A percentile compares a stretch with the other conserved stretches of the same genome.
phyloP scores from a whole-genome alignment of 2,113 vertebrate species.

The Oreochromis spilurus region DNA sequence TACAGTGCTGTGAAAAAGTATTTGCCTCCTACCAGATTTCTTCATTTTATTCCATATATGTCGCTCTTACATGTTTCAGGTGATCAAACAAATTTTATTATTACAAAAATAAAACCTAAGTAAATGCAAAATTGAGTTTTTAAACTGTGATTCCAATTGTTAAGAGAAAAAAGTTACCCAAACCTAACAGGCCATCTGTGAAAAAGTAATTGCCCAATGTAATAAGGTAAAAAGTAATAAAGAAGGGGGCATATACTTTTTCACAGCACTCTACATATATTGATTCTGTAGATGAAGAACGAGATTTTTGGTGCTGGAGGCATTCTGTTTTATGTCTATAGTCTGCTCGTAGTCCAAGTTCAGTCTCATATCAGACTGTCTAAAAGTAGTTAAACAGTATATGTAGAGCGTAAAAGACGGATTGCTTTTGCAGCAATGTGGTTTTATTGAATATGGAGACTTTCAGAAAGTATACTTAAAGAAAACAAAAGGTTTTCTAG shows the following conservation, averaged over 20 bases:
- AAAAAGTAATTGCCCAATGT: background rate
- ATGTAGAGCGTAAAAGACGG: background rate
- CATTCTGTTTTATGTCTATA: background rate
- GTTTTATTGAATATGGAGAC: background rate
- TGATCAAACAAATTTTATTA: background rate
- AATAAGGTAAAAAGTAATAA: background rate
- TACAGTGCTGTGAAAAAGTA: background rate
- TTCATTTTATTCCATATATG: background rate
- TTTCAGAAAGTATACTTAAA: background rate
- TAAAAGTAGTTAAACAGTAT: background rate
- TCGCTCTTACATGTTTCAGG: background rate
- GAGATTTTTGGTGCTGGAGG: background rate
- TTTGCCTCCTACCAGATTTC: background rate
- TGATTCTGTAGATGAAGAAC: background rate
- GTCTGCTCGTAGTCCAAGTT: background rate
- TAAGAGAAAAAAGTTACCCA: background rate
- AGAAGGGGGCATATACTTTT: background rate
- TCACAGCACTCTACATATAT: background rate
- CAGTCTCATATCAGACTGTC: background rate
- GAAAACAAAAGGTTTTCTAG: background rate
- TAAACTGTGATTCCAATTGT: rapidly evolving
- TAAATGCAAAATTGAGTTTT: background rate
- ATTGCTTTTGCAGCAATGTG: background rate
- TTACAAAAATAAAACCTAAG: background rate
- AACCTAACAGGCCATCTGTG: background rate